phyloP scores from a whole-genome alignment of 2,888 invertebrate genomes.

The Tortricodes alternella region DNA sequence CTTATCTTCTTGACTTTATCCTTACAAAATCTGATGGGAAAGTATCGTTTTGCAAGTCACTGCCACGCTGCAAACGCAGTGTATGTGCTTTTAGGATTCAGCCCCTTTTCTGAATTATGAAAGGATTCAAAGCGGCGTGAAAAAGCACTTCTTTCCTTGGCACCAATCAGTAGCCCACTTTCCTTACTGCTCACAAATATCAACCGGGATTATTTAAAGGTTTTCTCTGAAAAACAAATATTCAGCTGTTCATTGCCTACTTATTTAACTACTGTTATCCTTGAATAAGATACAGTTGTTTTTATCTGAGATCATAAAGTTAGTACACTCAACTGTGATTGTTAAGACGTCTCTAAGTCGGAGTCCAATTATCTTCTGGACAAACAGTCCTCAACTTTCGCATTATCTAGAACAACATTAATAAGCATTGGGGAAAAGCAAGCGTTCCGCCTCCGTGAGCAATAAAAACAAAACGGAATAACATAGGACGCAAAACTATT shows the following conservation, averaged over 20 bases:
- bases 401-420: constrained; percentile 35
- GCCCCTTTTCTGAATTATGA: constrained; percentile 18
- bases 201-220: constrained; percentile 4
- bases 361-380: constrained; percentile 13
- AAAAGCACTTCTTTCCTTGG: constrained; percentile 26
- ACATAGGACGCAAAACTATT: constrained; percentile 65
- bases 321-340: constrained; percentile 11
- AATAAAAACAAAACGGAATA: constrained; percentile 64
- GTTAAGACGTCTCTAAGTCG: constrained; percentile 1
- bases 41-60: constrained; percentile 20
- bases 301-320: background rate
- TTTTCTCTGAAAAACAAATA: too few relatives aligned
- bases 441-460: constrained; percentile 45
- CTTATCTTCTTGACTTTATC: background rate
- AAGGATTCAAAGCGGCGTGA: constrained; percentile 30
- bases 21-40: background rate
- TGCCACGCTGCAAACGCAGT: constrained; percentile 20
- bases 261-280: too few relatives aligned
- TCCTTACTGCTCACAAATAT: constrained; percentile 6
- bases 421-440: constrained; percentile 38
- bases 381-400: constrained; percentile 25
- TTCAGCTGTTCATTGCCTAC: too few relatives aligned
- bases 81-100: constrained; percentile 27
- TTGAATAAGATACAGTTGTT: background rate
- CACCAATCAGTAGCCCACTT: constrained; percentile 13